Conservation (phyloP, 2,113 vertebrate species). For the Lophotis ruficrista region DNA sequence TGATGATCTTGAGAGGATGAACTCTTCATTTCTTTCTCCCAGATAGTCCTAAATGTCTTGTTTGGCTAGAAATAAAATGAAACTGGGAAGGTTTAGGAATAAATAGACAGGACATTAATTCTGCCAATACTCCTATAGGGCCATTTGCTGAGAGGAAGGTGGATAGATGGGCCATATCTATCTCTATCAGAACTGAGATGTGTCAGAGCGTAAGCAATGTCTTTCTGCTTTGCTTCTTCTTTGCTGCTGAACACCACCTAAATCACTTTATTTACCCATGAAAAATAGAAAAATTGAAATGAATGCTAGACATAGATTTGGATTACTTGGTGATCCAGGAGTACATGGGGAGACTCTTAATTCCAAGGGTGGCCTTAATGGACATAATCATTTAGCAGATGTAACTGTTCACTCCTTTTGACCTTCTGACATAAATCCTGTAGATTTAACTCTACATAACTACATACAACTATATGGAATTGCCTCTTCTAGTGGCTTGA, state of each 20-base stretch:
- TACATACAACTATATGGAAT: background rate
- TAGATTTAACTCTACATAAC: background rate
- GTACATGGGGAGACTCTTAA: background rate
- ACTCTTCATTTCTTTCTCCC: background rate
- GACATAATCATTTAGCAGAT: background rate
- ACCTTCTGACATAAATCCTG: conserved; percentile 3
- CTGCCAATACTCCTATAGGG: background rate
- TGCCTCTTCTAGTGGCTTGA: background rate
- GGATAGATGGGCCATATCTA: background rate
- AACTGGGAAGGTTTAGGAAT: background rate
- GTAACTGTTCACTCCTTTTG: background rate
- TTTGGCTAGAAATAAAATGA: background rate
- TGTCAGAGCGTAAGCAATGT: background rate
- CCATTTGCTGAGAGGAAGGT: background rate
- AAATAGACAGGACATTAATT: background rate
- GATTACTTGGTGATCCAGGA: background rate
- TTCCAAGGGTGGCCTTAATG: background rate
- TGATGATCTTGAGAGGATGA: background rate
- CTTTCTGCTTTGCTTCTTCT: background rate
- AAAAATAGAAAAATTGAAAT: background rate
- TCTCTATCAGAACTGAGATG: background rate
- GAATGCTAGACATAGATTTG: background rate
- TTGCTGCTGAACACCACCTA: background rate
- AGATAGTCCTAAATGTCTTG: background rate
- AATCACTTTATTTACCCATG: background rate